Evolutionary conservation across 2,888 invertebrate genomes (phyloP), one percentile per base, ranked within the genome.

Genomic region (Boloria selene): DNA sequence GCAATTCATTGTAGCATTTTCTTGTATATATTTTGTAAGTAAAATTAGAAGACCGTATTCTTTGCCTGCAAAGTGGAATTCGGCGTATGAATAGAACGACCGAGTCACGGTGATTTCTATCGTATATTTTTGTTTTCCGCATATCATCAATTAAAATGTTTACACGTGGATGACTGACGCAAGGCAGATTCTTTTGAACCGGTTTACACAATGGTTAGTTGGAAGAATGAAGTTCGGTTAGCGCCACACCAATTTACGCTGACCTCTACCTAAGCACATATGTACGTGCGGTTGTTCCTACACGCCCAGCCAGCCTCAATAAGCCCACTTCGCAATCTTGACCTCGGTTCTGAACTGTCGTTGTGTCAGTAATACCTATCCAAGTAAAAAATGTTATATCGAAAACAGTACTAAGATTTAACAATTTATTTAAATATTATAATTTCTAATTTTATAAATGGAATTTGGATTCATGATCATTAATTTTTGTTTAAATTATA

Each of bases 71-170:
- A 70, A 75, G 74, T 74, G 71, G 69, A 70, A 76, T 74, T 75
- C 70, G 64, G 74, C 73, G 75, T 75, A 73, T 72, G 72, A 76
- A 75, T 73, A 79, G 74, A 79, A 77, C 70, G 77, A 82, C 80
- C 82, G 74, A 77, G 80, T 79, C 75, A 79, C 77, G 71, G 77
- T 78, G 84, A 87, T 86, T 79, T 71, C 74, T 82, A 86, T 85
- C 83, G 72, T 69, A 71, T 63, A 76, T 84, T 86, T 87, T 88
- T 85, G 83, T 85, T 85, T 90, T 90, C 88, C 88, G 88, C 85
- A 83, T 89, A 79, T 88, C 86, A 87, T 88, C 89, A 89, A 90
- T 90, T 90, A 89, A 89, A 87, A 90, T 88, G 78, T 90, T 88
- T 90, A 85, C 87, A 89, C 88, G 88, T 88, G 88, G 83, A 80